Base-by-base conservation (phyloP, 2,888 invertebrate genomes). In the Cistogaster globosa region DNA sequence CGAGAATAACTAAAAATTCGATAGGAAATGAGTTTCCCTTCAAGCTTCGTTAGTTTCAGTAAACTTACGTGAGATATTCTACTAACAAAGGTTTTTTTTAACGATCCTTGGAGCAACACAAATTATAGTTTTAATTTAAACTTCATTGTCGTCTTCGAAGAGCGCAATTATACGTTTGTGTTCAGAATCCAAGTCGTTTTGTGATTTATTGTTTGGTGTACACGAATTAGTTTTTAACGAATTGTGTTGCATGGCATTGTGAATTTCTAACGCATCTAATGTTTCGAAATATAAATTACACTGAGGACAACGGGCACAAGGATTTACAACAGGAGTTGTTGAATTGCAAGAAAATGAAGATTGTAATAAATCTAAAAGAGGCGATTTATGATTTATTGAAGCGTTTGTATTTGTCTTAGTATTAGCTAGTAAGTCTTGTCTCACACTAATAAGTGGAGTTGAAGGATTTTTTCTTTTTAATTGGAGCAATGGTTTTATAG, bases 131-230 rank as follows among this genome's bases (percentile, higher is more conserved):
- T 53, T 45, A 20, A 42, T 42, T 76, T 53, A 77, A 26, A 69
- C 60, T 36, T 81, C 68, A 53, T 84, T 83, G n/a, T 86, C 87
- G 58, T 91, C 90, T 86, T 92, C 92, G 57, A 92, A 92, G 7
- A 92, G 87, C 3, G 92, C 91, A 83, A 92, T 92, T 55, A 92
- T 92, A 36, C 89, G 89, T 77, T 90, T 89, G 60, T 90, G 89
- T 77, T 91, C 90, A 2, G 88, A 88, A 57, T 88, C 89, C 5
- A 86, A 45, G 2, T 86, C 77, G 32, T 83, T 65, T 32, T 83
- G 36, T 22, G 63, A 38, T 16, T 84, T 45, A 65, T 62, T 60
- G 11, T 18, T 77, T n/a, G 57, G 55, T 48, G 38, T 45, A 14
- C 68, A 48, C 5, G 55, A 60, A 42, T 45, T 26, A 48, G n/a